A percentile compares a stretch with the other conserved stretches of the same genome.
phyloP scores from a whole-genome alignment of 2,113 vertebrate species.

The Thalassoma bifasciatum region DNA sequence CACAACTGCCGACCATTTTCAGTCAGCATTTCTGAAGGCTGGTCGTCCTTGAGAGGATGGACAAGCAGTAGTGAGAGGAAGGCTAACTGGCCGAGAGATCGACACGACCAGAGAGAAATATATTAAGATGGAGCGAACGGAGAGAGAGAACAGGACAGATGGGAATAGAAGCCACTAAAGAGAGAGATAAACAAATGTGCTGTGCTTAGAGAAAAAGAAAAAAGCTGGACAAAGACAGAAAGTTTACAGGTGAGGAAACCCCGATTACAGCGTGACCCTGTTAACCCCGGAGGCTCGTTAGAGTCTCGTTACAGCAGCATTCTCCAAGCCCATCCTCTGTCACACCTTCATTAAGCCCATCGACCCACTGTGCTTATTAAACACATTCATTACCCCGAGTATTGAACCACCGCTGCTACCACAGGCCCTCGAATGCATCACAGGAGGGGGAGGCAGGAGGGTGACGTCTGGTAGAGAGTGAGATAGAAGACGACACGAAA shows the following conservation, averaged over 20 bases:
- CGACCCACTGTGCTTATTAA: constrained; percentile 83
- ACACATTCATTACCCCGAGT: constrained; percentile 83
- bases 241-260: constrained; percentile 58
- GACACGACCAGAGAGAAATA: constrained; percentile 18
- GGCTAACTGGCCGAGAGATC: constrained; percentile 25
- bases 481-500: constrained; percentile 9
- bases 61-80: constrained; percentile 31
- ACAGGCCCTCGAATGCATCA: constrained; percentile 61
- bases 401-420: constrained; percentile 74
- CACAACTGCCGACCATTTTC: constrained; percentile 18
- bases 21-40: constrained; percentile 23
- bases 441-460: constrained; percentile 23
- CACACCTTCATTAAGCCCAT: constrained; percentile 83
- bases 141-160: background rate
- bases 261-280: constrained; percentile 57
- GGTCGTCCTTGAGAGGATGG: constrained; percentile 55
- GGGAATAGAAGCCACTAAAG: constrained; percentile 11
- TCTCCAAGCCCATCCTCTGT: constrained; percentile 74
- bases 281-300: constrained; percentile 75
- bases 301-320: constrained; percentile 71
- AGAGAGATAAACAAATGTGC: constrained; percentile 16
- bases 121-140: constrained; percentile 1
- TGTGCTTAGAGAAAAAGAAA: constrained; percentile 2
- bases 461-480: constrained; percentile 27
- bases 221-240: constrained; percentile 18